phyloP scores from a whole-genome alignment of 2,888 invertebrate species.

The Ectemnius cavifrons region DNA sequence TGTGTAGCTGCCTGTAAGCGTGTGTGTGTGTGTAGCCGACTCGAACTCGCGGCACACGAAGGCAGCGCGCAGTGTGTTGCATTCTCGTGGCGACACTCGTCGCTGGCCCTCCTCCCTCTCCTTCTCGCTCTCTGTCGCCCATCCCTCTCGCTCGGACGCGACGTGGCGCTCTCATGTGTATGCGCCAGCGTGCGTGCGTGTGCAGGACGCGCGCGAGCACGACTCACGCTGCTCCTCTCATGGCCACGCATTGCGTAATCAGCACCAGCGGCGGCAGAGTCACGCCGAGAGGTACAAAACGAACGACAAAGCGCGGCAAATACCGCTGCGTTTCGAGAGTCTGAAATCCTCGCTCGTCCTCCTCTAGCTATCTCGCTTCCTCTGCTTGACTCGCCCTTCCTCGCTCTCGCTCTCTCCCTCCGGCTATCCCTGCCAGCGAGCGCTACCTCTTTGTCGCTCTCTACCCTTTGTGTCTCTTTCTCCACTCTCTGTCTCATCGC shows the following conservation, averaged over 20 bases:
- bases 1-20: constrained; percentile 11
- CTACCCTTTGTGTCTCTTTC: constrained; percentile 11
- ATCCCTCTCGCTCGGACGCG: neutral
- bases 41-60: constrained; percentile 51
- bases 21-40: constrained; percentile 15
- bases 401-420: neutral
- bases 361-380: constrained; percentile 14
- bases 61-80: constrained; percentile 35
- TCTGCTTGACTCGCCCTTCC: constrained; percentile 4
- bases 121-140: too few relatives aligned
- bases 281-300: constrained; percentile 67
- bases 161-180: constrained; percentile 15
- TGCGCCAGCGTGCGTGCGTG: constrained; percentile 28
- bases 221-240: constrained; percentile 69
- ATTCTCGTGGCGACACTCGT: constrained; percentile 46
- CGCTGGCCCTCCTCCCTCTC: too few relatives aligned
- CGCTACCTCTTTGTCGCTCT: constrained; percentile 3
- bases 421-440: constrained; percentile 6
- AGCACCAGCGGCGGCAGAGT: constrained; percentile 67
- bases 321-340: constrained; percentile 64
- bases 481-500: neutral
- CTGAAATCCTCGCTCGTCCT: constrained; percentile 57
- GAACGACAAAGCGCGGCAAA: constrained; percentile 69
- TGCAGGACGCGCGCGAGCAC: constrained; percentile 41
- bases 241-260: constrained; percentile 77